Evolutionary conservation across 2,888 invertebrate species (phyloP).

Genomic region (Aphidius colemani): DNA sequence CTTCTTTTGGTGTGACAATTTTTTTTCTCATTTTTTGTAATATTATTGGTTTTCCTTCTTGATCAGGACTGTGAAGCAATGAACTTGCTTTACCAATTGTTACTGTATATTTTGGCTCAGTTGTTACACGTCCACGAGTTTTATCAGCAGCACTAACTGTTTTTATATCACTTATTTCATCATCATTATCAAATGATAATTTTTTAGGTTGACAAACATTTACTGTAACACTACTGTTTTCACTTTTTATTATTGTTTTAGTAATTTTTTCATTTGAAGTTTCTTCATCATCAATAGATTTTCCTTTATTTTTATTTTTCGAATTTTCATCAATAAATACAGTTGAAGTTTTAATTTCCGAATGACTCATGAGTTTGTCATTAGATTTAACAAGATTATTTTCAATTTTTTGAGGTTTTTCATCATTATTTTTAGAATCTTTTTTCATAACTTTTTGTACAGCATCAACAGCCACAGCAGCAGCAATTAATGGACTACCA

Average conservation of each 20-base stretch:
- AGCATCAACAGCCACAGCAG: conserved; percentile 71
- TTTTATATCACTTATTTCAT: conserved; percentile 31
- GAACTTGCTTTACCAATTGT: conserved; percentile 68
- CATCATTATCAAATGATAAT: conserved; percentile 40
- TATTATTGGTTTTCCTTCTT: conserved; percentile 71
- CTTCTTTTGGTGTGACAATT: conserved; percentile 76
- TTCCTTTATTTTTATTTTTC: conserved; percentile 34
- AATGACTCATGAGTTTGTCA: conserved; percentile 37
- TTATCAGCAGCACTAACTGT: conserved; percentile 64
- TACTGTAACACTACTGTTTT: conserved; percentile 28
- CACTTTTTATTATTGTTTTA: conserved; percentile 39
- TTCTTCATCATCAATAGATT: conserved; percentile 58
- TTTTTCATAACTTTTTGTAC: conserved; percentile 68
- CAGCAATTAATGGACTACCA: conserved; percentile 76
- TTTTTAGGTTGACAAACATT: conserved; percentile 19
- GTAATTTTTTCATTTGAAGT: conserved; percentile 64
- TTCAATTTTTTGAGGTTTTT: conserved; percentile 77
- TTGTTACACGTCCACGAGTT: conserved; percentile 64
- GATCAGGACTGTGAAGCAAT: conserved; percentile 63
- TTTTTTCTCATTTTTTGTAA: conserved; percentile 80
- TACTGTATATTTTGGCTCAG: conserved; percentile 72
- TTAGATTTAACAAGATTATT: conserved; percentile 68
- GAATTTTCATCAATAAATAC: conserved; percentile 9
- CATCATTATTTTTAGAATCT: conserved; percentile 82
- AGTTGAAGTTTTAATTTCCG: conserved; percentile 32